Base-by-base conservation (phyloP, 1,140 invertebrate genomes). In the Panulirus ornatus region DNA sequence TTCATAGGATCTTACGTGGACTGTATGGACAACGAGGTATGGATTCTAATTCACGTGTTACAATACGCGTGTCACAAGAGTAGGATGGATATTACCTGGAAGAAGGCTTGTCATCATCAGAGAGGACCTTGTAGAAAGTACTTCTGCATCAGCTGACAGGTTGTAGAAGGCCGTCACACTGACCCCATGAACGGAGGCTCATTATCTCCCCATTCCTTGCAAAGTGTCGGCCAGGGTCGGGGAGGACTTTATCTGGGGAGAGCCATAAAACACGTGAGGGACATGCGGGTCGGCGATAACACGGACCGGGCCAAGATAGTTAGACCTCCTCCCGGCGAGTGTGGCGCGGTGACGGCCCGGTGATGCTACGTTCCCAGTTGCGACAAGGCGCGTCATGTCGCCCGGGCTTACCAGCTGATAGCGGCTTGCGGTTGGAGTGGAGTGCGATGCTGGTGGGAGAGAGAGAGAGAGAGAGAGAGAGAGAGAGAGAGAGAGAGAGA, bases 261-360 rank as follows among this genome's bases (percentile, higher is more conserved):
- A 36, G 71, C 36, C 71, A 75, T 75, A 75, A 75, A 75, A 75
- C 36, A 38, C 71, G 40, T 38, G 36, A 42, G 30, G 71, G 71
- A 75, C 71, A 75, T 75, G 71, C 36, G 71, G 71, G 71, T n/a
- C 36, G 2, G 36, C 1, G 71, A 75, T 75, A 75, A 36, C 71
- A n/a, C 71, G 6, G 19, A 0, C 36, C 6, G 70, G 27, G 14
- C 71, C 71, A 75, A 54, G 71, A 38, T 73, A 73, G 70, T 34
- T 11, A 22, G 27, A 22, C 36, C 16, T 19, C 36, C 11, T 38
- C 71, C 36, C 30, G n/a, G 30, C 58, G 1, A 66, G 58, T 6
- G n/a, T 6, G n/a, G 6, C 0, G 22, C 58, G 0, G n/a, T 1
- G n/a, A 6, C 58, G 6, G 27, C 58, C 58, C 27, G 27, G 58